phyloP scores from a whole-genome alignment of 1,140 invertebrate species.

The Anastrepha ludens region DNA sequence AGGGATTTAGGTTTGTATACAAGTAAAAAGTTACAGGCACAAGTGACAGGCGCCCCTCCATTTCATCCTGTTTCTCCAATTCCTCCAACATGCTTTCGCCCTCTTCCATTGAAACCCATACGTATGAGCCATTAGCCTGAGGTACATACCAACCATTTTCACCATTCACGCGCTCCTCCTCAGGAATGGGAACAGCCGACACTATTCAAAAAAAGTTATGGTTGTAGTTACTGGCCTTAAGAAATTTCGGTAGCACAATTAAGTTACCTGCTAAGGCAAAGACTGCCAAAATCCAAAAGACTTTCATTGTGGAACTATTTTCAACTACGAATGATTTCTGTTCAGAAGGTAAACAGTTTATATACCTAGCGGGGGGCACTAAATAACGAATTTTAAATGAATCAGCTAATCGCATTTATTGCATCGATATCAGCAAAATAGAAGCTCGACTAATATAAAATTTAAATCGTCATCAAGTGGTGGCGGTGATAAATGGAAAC shows the following conservation, averaged over 20 bases:
- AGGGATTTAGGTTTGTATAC: conserved; percentile 60
- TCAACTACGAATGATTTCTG: background rate
- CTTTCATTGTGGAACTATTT: background rate
- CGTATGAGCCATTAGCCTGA: conserved; percentile 53
- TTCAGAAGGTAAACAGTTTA: background rate
- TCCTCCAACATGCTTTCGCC: conserved; percentile 39
- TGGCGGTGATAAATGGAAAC: no score
- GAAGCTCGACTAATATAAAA: no score
- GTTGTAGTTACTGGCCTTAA: background rate
- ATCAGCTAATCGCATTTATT: no score
- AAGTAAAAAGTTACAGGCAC: conserved; percentile 59
- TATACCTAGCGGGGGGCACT: background rate
- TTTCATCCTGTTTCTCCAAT: background rate
- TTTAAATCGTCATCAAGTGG: no score
- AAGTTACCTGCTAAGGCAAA: conserved; percentile 1
- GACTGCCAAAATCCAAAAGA: background rate
- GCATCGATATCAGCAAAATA: no score
- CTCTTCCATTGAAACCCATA: conserved; percentile 58
- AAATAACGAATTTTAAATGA: no score
- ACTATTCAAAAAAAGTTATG: background rate
- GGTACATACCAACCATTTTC: conserved; percentile 64
- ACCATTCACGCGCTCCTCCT: conserved; percentile 52
- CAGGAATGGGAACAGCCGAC: background rate
- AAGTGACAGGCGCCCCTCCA: background rate
- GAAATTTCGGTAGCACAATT: background rate